Base-by-base conservation (phyloP, 2,797 vertebrate genomes). In the Leuciscus waleckii region DNA sequence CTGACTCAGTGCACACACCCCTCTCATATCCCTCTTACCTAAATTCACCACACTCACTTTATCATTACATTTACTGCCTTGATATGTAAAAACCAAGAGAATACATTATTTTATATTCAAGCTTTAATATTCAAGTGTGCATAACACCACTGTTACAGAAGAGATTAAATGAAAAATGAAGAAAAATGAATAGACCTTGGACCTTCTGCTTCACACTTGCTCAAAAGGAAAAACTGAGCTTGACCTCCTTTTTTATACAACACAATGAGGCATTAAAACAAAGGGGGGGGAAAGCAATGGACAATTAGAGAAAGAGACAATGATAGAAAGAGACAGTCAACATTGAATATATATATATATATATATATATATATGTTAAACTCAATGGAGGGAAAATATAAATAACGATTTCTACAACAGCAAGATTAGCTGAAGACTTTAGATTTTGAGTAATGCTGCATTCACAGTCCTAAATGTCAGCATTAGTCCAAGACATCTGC, bases 231-330 rank as follows among this genome's bases (percentile, higher is more conserved):
- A 63, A 86, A 70, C 71, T 61, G 56, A 76, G 69, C 82, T 69
- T 81, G 82, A 87, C 82, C 77, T 84, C 86, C 17, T 87, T 87
- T 87, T 49, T 69, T 46, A 69, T 80, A 63, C 56, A 69, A 58
- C 61, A 76, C 46, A 70, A 41, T 76, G 63, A 43, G 26, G 61
- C 69, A 68, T 71, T 74, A 83, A 83, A 43, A 71, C 68, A 43
- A 51, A 65, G 75, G 37, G 14, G 63, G 3, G 35, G 41, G 49
- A 13, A 23, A 41, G 79, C 39, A 58, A 49, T 0, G 21, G 63
- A 63, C 51, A 39, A 39, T 41, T 61, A 70, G 35, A 76, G 9
- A 49, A 81, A 65, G 35, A 69, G 6, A 68, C 75, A 73, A 65
- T 37, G 19, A 74, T 17, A 71, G 54, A 67, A 73, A 73, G 37